These are phyloP conservation scores for Eriosoma lanigerum DNA, from an alignment of 1,140 invertebrate species.

Conservation along the genomic window DNA sequence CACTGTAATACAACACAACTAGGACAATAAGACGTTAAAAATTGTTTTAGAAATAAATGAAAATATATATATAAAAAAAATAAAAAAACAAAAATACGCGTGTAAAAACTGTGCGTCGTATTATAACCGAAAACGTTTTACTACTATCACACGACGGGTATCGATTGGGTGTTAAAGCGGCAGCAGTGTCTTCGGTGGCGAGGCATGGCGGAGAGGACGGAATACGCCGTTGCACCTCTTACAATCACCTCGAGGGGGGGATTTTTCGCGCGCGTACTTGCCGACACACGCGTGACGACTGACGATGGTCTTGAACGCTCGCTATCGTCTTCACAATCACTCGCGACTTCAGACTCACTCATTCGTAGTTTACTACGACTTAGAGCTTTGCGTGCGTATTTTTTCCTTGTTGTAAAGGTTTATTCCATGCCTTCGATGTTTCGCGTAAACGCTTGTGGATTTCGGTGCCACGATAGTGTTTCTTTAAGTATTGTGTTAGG, in stretches of 20 bases:
- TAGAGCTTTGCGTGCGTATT: too few species aligned
- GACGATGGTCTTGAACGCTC: background rate
- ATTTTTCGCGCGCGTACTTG: constrained; percentile 41
- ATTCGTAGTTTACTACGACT: too few species aligned
- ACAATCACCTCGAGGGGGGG: background rate
- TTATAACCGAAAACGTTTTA: constrained; percentile 43
- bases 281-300: constrained; percentile 30
- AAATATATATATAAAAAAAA: constrained; percentile 7
- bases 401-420: background rate
- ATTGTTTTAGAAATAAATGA: background rate
- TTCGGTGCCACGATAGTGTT: too few species aligned
- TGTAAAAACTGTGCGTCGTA: constrained; percentile 6
- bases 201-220: constrained; percentile 3
- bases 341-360: too few species aligned
- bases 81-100: constrained; percentile 1
- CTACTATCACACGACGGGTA: constrained; percentile 41
- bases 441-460: background rate
- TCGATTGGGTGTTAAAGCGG: background rate
- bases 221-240: constrained; percentile 11
- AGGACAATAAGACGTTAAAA: background rate
- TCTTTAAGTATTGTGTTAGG: too few species aligned
- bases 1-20: too few species aligned
- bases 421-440: background rate
- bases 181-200: background rate
- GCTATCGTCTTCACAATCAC: background rate